phyloP scores from a whole-genome alignment of 2,888 invertebrate genomes.

The Diarsia mendica region DNA sequence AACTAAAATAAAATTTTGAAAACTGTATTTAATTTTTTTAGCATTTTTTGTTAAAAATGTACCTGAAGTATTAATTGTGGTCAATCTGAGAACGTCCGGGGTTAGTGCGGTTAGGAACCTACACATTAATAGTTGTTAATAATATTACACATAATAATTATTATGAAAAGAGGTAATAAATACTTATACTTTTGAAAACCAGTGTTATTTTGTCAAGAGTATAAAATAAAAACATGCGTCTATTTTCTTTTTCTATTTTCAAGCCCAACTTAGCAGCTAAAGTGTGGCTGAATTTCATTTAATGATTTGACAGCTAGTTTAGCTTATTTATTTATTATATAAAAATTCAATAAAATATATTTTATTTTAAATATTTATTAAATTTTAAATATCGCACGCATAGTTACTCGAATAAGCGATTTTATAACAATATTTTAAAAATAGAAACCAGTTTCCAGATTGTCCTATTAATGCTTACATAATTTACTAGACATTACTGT shows the following conservation, averaged over 20 bases:
- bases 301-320: slow-evolving; percentile 49
- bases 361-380: background rate
- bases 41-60: slow-evolving; percentile 72
- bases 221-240: slow-evolving; percentile 68
- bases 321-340: background rate
- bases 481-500: slow-evolving; percentile 14
- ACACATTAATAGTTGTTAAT: slow-evolving; percentile 74
- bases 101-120: slow-evolving; percentile 90
- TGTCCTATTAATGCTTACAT: slow-evolving; percentile 17
- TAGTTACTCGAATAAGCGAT: background rate
- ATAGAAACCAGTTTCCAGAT: slow-evolving; percentile 13
- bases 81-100: slow-evolving; percentile 90
- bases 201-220: slow-evolving; percentile 72
- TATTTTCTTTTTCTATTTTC: slow-evolving; percentile 62
- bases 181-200: slow-evolving; percentile 58
- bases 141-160: slow-evolving; percentile 66
- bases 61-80: slow-evolving; percentile 90
- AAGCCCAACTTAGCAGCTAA: slow-evolving; percentile 59
- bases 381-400: background rate
- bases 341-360: too few relatives aligned
- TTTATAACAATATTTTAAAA: background rate
- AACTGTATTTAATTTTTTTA: slow-evolving; percentile 75
- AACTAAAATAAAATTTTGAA: slow-evolving; percentile 73
- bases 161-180: slow-evolving; percentile 54
- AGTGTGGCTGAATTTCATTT: slow-evolving; percentile 50